Conservation (phyloP, 2,797 vertebrate genomes). For the Echeneis naucrates region DNA sequence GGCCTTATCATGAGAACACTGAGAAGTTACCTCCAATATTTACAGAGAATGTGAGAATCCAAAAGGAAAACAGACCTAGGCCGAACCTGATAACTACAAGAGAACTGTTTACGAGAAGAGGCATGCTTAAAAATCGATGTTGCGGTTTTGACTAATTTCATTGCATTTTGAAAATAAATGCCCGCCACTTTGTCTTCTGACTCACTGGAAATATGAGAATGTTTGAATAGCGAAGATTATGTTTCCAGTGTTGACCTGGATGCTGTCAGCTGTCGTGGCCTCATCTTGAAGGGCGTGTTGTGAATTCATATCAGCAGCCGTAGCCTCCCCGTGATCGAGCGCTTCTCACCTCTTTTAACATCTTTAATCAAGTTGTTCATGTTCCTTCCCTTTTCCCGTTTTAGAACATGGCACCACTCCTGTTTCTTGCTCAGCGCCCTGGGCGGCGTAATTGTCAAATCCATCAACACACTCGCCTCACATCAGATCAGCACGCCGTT, state of each 20-base stretch:
- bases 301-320: conserved; percentile 15
- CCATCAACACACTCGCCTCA: conserved; percentile 72
- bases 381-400: conserved; percentile 47
- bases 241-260: background rate
- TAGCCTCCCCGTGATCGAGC: conserved; percentile 26
- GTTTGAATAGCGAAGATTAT: background rate
- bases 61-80: no score
- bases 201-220: background rate
- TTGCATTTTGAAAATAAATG: background rate
- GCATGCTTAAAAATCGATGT: background rate
- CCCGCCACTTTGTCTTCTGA: background rate
- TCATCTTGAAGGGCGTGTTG: conserved; percentile 1
- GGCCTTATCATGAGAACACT: no score
- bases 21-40: no score
- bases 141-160: background rate
- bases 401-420: conserved; percentile 52
- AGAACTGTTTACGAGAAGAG: background rate
- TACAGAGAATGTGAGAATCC: no score
- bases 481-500: conserved; percentile 69
- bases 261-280: background rate
- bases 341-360: conserved; percentile 47
- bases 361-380: conserved; percentile 68
- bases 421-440: conserved; percentile 66
- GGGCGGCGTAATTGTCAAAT: conserved; percentile 77
- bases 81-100: no score